A percentile compares a stretch with the other conserved stretches of the same genome.
Conservation (phyloP, 2,888 invertebrate species). For the Napeogenes inachia region DNA sequence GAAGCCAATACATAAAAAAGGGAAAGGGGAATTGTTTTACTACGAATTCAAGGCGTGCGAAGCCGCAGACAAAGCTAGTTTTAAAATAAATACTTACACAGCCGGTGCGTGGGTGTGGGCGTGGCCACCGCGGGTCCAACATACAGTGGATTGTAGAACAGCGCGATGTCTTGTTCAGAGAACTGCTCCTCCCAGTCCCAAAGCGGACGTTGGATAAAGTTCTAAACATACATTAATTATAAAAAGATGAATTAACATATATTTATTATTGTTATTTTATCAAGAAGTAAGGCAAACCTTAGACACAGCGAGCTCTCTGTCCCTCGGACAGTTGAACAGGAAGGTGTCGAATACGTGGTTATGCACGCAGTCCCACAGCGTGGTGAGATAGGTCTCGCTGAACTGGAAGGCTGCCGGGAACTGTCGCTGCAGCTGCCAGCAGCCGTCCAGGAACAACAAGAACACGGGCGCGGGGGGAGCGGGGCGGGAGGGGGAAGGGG, state of each 20-base stretch:
- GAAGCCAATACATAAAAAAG: no score
- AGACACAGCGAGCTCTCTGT: constrained; percentile 81
- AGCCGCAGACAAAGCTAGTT: no score
- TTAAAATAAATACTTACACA: constrained; percentile 45
- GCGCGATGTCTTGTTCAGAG: constrained; percentile 84
- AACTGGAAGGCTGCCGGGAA: constrained; percentile 94
- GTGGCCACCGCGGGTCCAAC: constrained; percentile 33
- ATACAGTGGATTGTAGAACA: constrained; percentile 92
- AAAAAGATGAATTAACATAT: neutral
- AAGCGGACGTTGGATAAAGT: constrained; percentile 83
- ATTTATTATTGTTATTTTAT: neutral
- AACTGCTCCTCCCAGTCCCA: constrained; percentile 97
- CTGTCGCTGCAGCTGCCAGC: constrained; percentile 93
- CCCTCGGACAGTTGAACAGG: constrained; percentile 91
- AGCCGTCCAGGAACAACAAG: constrained; percentile 94
- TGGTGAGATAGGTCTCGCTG: constrained; percentile 93
- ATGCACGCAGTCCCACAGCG: constrained; percentile 93
- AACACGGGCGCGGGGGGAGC: constrained; percentile 87
- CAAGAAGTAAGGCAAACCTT: constrained; percentile 35
- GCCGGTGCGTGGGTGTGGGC: constrained; percentile 40
- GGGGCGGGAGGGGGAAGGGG: constrained; percentile 15
- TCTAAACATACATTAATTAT: constrained; percentile 40
- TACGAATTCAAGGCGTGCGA: no score
- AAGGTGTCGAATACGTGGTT: constrained; percentile 95
- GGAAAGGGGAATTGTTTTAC: no score